Evolutionary conservation across 1,140 invertebrate species (phyloP), one percentile per base, ranked within the genome.

Genomic region (Trialeurodes vaporariorum): DNA sequence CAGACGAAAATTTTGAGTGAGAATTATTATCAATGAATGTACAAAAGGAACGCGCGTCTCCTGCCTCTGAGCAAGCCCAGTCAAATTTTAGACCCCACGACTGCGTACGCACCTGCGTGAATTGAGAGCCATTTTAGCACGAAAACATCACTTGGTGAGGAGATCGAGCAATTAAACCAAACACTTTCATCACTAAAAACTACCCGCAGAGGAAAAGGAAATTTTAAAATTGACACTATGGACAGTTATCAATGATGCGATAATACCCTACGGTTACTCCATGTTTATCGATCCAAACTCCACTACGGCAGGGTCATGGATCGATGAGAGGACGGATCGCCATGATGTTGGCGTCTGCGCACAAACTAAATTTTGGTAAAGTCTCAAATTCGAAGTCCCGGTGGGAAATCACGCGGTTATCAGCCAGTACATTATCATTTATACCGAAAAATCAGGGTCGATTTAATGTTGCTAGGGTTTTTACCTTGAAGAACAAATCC

Each of bases 71-170:
- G 87, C 88, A 89, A 83, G 86, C 87, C 83, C 88, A 89, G 87
- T 87, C 83, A 85, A 87, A 84, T 84, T 85, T 84, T 84, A 82
- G 83, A 87, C 83, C 85, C 81, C 86, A 88, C 86, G 87, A 82
- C 86, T 91, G 89, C 89, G 89, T 91, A 90, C 88, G 88, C 88
- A 91, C 88, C 88, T 90, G 88, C 87, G 87, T 89, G 86, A 85
- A 83, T 83, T 82, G 74, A 72, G 72, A 73, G 70, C 71, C 71
- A 74, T 75, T 75, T 74, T 71, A 66, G 59, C 63, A 63, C 34
- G 65, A 70, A 70, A 67, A 64, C 69, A 72, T 70, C 72, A 66
- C 71, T 73, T 69, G 40, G 63, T 24, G 64, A 62, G 65, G 26
- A 70, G 68, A 70, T 68, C 17, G 5, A 17, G 5, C 34, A 17